Conservation (phyloP, 2,797 vertebrate genomes). For the Pipistrellus pipistrellus region DNA sequence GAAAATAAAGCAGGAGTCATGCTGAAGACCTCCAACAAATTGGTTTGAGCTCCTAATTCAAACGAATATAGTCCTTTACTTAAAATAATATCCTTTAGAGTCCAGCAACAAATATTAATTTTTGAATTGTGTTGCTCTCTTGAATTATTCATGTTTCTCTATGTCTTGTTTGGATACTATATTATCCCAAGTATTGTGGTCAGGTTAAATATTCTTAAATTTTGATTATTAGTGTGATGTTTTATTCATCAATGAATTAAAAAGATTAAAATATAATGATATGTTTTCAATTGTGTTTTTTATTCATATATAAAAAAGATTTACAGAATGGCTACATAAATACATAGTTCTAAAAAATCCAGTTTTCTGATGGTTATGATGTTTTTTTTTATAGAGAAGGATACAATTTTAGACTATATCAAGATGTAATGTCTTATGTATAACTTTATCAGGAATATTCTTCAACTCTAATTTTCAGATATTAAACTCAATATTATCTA, state of each 20-base stretch:
- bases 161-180: background rate
- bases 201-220: background rate
- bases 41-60: background rate
- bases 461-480: background rate
- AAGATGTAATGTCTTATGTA: background rate
- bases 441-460: background rate
- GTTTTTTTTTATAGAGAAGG: background rate
- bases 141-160: background rate
- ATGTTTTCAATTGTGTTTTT: conserved; percentile 19
- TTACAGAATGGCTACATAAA: background rate
- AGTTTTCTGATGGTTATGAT: background rate
- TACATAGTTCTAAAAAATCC: background rate
- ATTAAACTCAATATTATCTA: background rate
- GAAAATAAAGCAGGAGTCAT: background rate
- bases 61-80: background rate
- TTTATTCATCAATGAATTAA: conserved; percentile 9
- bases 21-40: background rate
- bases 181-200: background rate
- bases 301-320: background rate
- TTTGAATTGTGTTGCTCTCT: background rate
- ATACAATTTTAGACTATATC: background rate
- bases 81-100: background rate
- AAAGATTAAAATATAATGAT: background rate
- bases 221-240: background rate
- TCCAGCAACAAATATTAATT: background rate